phyloP scores from a whole-genome alignment of 2,797 vertebrate genomes.

The Crotalus adamanteus region DNA sequence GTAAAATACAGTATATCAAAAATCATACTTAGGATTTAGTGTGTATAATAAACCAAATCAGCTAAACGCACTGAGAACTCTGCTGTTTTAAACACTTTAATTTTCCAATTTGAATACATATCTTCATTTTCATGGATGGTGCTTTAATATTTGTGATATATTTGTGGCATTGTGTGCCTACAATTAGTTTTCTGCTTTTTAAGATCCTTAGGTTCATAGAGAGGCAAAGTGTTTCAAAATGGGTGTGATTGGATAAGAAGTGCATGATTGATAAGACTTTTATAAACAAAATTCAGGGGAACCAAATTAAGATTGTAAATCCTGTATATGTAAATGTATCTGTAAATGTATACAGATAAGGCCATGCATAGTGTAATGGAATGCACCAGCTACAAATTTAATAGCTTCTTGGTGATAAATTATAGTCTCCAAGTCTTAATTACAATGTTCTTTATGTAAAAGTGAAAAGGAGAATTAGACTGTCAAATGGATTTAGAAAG shows the following conservation, averaged over 20 bases:
- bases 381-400: conserved; percentile 37
- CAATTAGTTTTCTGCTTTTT: conserved; percentile 50
- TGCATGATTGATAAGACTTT: conserved; percentile 60
- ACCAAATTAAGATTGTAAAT: conserved; percentile 57
- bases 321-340: not conserved
- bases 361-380: conserved; percentile 36
- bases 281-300: conserved; percentile 58
- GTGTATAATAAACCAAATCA: not conserved
- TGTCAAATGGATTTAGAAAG: not conserved
- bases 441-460: not conserved
- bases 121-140: not conserved
- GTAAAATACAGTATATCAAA: not conserved
- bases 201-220: conserved; percentile 59
- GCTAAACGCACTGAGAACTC: not conserved
- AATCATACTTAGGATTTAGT: rapidly evolving
- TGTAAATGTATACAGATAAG: conserved; percentile 21
- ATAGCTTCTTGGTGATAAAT: conserved; percentile 30
- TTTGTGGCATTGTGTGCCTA: conserved; percentile 32
- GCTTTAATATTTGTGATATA: not conserved
- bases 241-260: conserved; percentile 43
- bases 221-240: conserved; percentile 56
- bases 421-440: conserved; percentile 41
- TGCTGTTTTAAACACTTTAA: not conserved
- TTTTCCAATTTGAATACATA: not conserved
- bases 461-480: not conserved